These are phyloP conservation scores for Scaptodrosophila lebanonensis DNA, from an alignment of 1,140 invertebrate species.

Conservation along the genomic window DNA sequence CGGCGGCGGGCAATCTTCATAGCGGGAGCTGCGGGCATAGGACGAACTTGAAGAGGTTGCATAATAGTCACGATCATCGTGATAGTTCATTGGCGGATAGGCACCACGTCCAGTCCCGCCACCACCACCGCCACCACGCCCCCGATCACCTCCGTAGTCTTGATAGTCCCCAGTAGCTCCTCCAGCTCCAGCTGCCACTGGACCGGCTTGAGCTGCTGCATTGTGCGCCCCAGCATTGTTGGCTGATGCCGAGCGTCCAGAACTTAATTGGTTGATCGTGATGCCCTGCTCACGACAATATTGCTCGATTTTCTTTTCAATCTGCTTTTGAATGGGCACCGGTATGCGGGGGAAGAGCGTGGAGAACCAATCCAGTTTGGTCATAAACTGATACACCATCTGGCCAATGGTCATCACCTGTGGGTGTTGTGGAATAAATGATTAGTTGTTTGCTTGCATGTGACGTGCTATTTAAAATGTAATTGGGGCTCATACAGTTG, in stretches of 20 bases:
- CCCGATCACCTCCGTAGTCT: conserved; percentile 14
- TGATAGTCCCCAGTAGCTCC: conserved; percentile 48
- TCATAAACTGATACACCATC: conserved; percentile 94
- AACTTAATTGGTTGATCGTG: conserved; percentile 54
- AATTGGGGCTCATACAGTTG: conserved; percentile 73
- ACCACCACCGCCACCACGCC: conserved; percentile 3
- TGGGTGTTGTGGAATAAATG: neutral
- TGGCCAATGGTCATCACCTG: conserved; percentile 93
- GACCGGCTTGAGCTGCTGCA: neutral
- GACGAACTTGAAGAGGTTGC: conserved; percentile 27
- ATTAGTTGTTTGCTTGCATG: neutral
- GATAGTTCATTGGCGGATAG: conserved; percentile 48
- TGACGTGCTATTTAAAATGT: conserved; percentile 10
- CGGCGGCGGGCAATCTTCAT: conserved; percentile 54
- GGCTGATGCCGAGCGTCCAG: conserved; percentile 32
- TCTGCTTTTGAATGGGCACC: conserved; percentile 97
- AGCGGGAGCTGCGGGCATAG: conserved; percentile 43
- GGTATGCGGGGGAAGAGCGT: conserved; percentile 99
- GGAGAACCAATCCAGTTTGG: conserved; percentile 98
- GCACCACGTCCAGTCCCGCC: conserved; percentile 12
- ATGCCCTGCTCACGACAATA: conserved; percentile 66
- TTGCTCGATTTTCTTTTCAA: conserved; percentile 85
- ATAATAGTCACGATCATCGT: conserved; percentile 64
- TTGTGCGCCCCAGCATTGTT: neutral
- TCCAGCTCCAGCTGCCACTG: conserved; percentile 21